These are phyloP conservation scores for Bufo bufo DNA, from an alignment of 2,113 vertebrate species.

Conservation along the genomic window DNA sequence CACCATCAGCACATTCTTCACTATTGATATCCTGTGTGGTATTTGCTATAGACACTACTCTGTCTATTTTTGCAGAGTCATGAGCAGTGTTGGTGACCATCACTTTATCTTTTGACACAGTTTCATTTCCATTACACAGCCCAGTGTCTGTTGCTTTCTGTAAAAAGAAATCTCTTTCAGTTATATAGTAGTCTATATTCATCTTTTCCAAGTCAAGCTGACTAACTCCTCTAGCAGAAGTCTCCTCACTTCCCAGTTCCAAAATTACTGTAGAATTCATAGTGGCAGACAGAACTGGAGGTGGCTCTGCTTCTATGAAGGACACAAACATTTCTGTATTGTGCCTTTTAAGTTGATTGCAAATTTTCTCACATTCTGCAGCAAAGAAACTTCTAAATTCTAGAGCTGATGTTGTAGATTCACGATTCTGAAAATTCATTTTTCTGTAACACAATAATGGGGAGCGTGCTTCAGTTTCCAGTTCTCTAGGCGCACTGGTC, in stretches of 20 bases:
- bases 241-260: background rate
- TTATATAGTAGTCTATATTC: background rate
- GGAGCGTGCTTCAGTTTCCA: background rate
- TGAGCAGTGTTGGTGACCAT: background rate
- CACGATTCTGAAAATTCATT: too few relatives aligned
- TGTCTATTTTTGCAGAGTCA: background rate
- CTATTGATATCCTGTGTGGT: background rate
- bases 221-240: background rate
- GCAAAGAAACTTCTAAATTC: conserved; percentile 46
- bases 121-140: background rate
- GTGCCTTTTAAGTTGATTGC: background rate
- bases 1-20: background rate
- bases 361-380: conserved; percentile 54
- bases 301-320: conserved; percentile 47
- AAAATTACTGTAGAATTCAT: background rate
- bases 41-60: background rate
- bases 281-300: conserved; percentile 12
- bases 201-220: conserved; percentile 30
- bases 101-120: background rate
- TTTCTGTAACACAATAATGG: background rate
- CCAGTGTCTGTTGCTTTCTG: background rate
- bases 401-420: background rate
- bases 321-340: background rate
- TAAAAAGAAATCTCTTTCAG: background rate
- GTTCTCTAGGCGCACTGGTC: background rate